Percentiles rank a stretch among this genome's conserved stretches.
Conservation (phyloP, 2,888 invertebrate genomes). For the Philereme transversata region DNA sequence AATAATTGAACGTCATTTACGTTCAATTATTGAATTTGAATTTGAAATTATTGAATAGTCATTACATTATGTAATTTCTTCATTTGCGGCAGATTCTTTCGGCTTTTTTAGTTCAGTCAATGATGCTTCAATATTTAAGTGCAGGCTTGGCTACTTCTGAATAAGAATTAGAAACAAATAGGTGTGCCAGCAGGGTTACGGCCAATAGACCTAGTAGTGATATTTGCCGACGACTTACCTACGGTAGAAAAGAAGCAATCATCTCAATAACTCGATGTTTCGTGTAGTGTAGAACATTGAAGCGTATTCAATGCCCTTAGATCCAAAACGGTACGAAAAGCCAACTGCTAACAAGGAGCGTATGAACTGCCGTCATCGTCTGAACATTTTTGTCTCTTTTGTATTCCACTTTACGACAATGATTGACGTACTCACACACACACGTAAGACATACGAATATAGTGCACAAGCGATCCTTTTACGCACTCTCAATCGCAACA, state of each 20-base stretch:
- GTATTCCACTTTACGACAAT: conserved; percentile 28
- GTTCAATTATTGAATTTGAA: too few species aligned
- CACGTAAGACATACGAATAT: conserved; percentile 23
- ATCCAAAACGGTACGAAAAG: conserved; percentile 12
- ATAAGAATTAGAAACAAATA: too few species aligned
- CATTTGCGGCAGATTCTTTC: not conserved
- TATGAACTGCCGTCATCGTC: conserved; percentile 19
- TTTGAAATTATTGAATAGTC: too few species aligned
- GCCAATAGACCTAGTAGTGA: too few species aligned
- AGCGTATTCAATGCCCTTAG: not conserved
- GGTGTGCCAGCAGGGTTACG: too few species aligned
- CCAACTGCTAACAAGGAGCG: conserved; percentile 9
- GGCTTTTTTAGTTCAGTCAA: not conserved
- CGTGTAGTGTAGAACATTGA: conserved; percentile 3
- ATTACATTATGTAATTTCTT: conserved; percentile 11
- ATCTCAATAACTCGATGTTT: too few species aligned
- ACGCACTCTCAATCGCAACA: conserved; percentile 31
- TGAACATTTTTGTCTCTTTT: conserved; percentile 29
- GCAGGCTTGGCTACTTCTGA: too few species aligned
- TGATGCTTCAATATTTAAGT: too few species aligned
- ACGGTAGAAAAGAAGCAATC: too few species aligned
- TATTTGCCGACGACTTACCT: too few species aligned
- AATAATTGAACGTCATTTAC: conserved; percentile 14
- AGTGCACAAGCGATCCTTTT: conserved; percentile 24
- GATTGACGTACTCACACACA: conserved; percentile 34